Evolutionary conservation across 1,140 invertebrate genomes (phyloP).

Genomic region (Drosophila bipectinata): DNA sequence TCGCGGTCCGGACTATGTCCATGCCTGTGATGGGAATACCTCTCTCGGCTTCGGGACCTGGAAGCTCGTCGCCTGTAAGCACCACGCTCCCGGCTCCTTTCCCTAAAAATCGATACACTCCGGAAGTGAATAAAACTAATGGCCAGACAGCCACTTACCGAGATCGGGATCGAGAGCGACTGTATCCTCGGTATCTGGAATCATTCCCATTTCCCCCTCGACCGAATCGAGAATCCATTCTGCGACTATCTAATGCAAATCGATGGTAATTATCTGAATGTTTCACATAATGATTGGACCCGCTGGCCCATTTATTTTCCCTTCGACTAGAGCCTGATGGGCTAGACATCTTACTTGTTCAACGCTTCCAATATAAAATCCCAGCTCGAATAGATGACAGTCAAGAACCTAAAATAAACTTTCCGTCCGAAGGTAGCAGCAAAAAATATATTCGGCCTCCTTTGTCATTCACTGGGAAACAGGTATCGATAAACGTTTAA

Average conservation of each 20-base stretch:
- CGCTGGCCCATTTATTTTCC: not conserved
- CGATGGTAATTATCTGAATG: conserved; percentile 28
- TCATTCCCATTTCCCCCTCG: conserved; percentile 36
- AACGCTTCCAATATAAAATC: not conserved
- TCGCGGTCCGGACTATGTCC: conserved; percentile 64
- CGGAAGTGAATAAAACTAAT: not conserved
- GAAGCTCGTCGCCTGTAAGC: conserved; percentile 52
- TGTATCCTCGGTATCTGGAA: conserved; percentile 44
- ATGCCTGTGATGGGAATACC: conserved; percentile 52
- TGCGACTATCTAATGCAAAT: conserved; percentile 52
- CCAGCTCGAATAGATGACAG: not conserved
- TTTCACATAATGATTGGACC: not conserved
- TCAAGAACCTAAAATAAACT: conserved; percentile 14
- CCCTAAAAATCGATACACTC: conserved; percentile 24
- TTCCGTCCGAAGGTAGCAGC: conserved; percentile 6
- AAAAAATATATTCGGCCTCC: conserved; percentile 30
- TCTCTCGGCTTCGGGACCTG: conserved; percentile 71
- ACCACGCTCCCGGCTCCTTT: conserved; percentile 50
- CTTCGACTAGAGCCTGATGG: not conserved
- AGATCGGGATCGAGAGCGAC: conserved; percentile 68
- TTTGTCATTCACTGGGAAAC: conserved; percentile 13
- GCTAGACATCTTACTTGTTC: conserved; percentile 23
- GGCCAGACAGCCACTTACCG: conserved; percentile 34
- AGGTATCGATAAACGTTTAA: conserved; percentile 10
- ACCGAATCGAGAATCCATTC: conserved; percentile 66